A percentile compares a stretch with the other conserved stretches of the same genome.
Conservation (phyloP, 2,888 invertebrate genomes). For the Ormyrus thymus region DNA sequence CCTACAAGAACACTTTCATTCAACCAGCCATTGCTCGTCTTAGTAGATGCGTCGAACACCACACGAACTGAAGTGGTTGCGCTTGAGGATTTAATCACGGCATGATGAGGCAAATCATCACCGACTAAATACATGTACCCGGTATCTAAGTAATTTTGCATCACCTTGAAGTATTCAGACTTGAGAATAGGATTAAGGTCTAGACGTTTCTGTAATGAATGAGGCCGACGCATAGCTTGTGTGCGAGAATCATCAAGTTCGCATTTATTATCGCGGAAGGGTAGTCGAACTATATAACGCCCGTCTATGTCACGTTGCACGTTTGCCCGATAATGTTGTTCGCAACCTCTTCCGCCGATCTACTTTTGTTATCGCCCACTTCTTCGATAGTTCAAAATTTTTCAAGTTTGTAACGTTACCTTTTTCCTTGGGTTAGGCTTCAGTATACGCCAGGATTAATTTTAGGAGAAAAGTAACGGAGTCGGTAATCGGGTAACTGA, state of each 20-base stretch:
- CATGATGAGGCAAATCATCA: conserved; percentile 19
- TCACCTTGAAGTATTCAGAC: conserved; percentile 16
- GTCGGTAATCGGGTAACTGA: too few relatives aligned
- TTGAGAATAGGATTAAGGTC: conserved; percentile 26
- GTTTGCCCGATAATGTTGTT: conserved; percentile 49
- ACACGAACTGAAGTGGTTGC: conserved; percentile 1
- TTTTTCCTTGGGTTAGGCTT: too few relatives aligned
- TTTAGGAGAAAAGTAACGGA: too few relatives aligned
- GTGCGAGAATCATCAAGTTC: conserved; percentile 45
- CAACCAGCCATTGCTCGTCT: conserved; percentile 11
- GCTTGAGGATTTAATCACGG: conserved; percentile 6
- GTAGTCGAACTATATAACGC: conserved; percentile 55
- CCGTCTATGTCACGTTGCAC: conserved; percentile 43
- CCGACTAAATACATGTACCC: conserved; percentile 9
- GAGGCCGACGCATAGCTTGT: conserved; percentile 41
- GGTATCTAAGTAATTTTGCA: conserved; percentile 21
- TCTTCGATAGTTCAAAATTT: conserved; percentile 59
- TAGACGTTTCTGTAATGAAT: conserved; percentile 41
- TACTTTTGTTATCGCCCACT: background rate
- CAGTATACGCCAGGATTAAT: too few relatives aligned
- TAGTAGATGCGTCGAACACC: too few relatives aligned
- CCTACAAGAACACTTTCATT: background rate
- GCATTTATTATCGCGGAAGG: conserved; percentile 29
- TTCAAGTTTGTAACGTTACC: too few relatives aligned
- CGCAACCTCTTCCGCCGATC: conserved; percentile 49